phyloP scores from a whole-genome alignment of 2,888 invertebrate species.

The Reticulitermes lucifugus region DNA sequence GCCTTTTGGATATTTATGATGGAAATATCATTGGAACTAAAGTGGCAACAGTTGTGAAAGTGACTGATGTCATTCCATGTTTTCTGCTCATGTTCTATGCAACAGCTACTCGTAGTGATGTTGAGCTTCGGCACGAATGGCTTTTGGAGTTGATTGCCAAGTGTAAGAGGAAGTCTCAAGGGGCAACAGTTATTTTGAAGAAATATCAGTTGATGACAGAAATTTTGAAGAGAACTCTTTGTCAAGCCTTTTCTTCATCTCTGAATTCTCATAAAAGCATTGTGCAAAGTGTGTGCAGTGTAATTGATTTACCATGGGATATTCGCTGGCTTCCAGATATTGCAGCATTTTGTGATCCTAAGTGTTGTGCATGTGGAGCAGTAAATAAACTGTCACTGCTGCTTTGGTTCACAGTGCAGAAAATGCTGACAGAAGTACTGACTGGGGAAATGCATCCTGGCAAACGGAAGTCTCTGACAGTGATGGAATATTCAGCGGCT shows the following conservation, averaged over 20 bases:
- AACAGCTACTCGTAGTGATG: conserved; percentile 61
- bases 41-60: background rate
- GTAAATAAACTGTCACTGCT: conserved; percentile 9
- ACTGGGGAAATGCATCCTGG: background rate
- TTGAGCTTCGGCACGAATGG: conserved; percentile 60
- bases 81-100: conserved; percentile 64
- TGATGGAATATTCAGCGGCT: conserved; percentile 20
- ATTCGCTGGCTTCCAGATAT: conserved; percentile 53
- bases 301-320: conserved; percentile 57
- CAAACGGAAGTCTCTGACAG: background rate
- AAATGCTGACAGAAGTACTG: background rate
- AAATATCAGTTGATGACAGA: background rate
- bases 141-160: conserved; percentile 49
- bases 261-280: background rate
- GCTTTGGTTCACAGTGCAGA: background rate
- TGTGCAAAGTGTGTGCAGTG: background rate
- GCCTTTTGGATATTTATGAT: background rate
- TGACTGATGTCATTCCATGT: conserved; percentile 57
- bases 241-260: background rate
- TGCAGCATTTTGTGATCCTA: conserved; percentile 30
- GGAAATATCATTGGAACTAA: background rate
- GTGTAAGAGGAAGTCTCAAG: background rate
- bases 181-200: background rate
- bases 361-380: background rate
- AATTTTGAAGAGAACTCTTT: background rate